phyloP scores from a whole-genome alignment of 2,113 vertebrate species.

The Cacatua alba region DNA sequence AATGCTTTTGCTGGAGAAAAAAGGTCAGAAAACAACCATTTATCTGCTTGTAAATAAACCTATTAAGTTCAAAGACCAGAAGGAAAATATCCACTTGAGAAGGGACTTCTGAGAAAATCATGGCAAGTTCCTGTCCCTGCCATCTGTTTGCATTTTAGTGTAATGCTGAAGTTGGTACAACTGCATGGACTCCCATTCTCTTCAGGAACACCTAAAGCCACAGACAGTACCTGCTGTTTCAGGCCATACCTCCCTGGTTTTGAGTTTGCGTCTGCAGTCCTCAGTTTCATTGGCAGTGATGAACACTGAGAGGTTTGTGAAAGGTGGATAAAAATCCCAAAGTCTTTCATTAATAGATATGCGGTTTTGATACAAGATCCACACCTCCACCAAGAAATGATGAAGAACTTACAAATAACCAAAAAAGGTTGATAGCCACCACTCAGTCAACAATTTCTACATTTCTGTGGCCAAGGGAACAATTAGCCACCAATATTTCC shows the following conservation, averaged over 20 bases:
- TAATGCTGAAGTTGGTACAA: background rate
- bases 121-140: background rate
- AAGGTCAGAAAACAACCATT: background rate
- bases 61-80: background rate
- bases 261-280: background rate
- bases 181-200: background rate
- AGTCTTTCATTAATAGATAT: accelerated
- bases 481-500: background rate
- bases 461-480: background rate
- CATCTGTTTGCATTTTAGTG: background rate
- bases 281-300: background rate
- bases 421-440: background rate
- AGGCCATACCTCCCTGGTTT: background rate
- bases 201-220: background rate
- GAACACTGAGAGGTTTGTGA: background rate
- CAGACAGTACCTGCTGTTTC: background rate
- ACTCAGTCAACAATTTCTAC: background rate
- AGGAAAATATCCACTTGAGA: background rate
- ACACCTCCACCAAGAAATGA: background rate
- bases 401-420: background rate
- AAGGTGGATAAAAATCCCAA: background rate
- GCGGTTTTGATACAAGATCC: background rate
- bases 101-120: background rate
- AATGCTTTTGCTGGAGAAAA: background rate
- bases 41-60: background rate